Percentiles rank a stretch among this genome's conserved stretches.
Evolutionary conservation across 2,888 invertebrate species (phyloP).

Genomic region (Drymonia ruficornis): DNA sequence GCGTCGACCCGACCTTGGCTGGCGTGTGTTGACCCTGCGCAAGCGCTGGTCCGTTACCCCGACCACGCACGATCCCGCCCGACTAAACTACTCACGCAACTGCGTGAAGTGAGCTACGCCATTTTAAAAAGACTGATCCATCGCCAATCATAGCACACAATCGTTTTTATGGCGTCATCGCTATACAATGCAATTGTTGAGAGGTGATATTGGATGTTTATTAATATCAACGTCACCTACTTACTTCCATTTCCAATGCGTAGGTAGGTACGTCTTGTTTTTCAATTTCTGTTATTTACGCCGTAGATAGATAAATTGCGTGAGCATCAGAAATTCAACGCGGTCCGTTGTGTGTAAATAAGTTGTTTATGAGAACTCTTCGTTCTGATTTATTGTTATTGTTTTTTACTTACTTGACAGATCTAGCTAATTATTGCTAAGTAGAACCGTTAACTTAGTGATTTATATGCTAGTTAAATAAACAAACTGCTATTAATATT

Average conservation of each 20-base stretch:
- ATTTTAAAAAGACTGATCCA: slow-evolving; percentile 33
- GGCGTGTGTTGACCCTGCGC: slow-evolving; percentile 77
- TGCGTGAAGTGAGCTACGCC: slow-evolving; percentile 37
- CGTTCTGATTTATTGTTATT: not conserved
- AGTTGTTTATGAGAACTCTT: not conserved
- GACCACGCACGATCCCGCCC: slow-evolving; percentile 50
- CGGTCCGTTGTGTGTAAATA: not conserved
- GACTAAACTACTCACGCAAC: slow-evolving; percentile 40
- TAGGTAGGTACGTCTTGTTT: not conserved
- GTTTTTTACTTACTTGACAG: not conserved
- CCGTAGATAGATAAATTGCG: not conserved
- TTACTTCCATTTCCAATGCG: not conserved
- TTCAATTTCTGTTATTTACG: not conserved
- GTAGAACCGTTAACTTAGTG: not conserved
- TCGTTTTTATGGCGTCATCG: slow-evolving; percentile 43
- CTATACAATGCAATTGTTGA: slow-evolving; percentile 1
- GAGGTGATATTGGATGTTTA: not conserved
- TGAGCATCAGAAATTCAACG: not conserved
- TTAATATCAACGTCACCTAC: slow-evolving; percentile 1
- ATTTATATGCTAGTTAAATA: no score
- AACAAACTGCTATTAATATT: no score
- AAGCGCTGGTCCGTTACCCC: slow-evolving; percentile 64
- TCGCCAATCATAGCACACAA: slow-evolving; percentile 15
- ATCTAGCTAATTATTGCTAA: not conserved
- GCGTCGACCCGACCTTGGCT: slow-evolving; percentile 70